Evolutionary conservation across 2,797 vertebrate species (phyloP).

Genomic region (Limosa lapponica): DNA sequence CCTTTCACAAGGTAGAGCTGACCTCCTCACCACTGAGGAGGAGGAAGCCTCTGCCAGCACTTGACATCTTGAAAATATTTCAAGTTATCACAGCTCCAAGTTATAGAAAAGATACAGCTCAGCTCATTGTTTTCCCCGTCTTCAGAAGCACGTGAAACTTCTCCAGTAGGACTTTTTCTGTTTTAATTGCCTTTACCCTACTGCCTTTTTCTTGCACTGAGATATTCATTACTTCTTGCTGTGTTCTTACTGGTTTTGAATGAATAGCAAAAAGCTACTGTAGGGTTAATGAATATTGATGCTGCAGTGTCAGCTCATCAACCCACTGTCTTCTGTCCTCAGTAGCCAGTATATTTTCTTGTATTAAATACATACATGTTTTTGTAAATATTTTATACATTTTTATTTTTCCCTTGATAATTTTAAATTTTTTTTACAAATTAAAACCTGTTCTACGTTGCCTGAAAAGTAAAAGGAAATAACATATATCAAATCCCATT

Average conservation of each 20-base stretch:
- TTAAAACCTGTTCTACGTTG: neutral
- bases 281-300: neutral
- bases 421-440: neutral
- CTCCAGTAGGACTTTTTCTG: neutral
- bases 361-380: neutral
- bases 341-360: neutral
- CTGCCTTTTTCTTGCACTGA: neutral
- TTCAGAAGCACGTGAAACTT: neutral
- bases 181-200: neutral
- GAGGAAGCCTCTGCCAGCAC: conserved; percentile 14
- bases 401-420: neutral
- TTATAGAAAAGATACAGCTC: neutral
- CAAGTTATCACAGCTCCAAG: neutral
- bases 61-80: conserved; percentile 38
- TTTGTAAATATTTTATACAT: neutral
- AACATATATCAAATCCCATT: neutral
- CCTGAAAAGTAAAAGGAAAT: neutral
- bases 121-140: neutral
- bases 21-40: conserved; percentile 43
- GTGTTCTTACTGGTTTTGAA: neutral
- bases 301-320: neutral
- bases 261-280: neutral
- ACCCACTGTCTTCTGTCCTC: neutral
- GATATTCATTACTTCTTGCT: neutral
- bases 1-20: conserved; percentile 55